Conservation (phyloP, 2,797 vertebrate genomes). For the Amblyraja radiata region DNA sequence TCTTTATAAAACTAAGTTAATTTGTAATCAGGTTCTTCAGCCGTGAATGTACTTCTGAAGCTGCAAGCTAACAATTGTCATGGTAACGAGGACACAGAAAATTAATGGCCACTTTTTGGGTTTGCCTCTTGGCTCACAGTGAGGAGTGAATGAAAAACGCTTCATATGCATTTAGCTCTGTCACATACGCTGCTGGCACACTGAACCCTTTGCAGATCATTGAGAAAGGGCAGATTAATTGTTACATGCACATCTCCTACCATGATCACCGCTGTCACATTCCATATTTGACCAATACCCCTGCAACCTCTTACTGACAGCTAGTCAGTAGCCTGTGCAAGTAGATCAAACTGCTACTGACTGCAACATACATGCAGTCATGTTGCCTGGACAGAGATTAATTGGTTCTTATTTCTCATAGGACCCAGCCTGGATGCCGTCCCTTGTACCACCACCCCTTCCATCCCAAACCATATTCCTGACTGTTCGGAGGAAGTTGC, state of each 20-base stretch:
- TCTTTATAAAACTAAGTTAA: neutral
- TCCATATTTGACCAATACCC: neutral
- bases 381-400: neutral
- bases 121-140: neutral
- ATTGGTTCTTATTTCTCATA: conserved; percentile 13
- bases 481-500: neutral
- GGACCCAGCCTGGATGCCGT: neutral
- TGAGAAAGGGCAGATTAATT: neutral
- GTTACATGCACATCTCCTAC: conserved; percentile 4
- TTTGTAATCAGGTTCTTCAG: neutral
- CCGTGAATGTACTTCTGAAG: neutral
- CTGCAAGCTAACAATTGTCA: neutral
- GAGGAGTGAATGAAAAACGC: neutral
- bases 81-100: neutral
- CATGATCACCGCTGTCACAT: conserved; percentile 10
- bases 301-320: neutral
- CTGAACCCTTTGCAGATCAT: neutral
- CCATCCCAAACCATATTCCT: neutral
- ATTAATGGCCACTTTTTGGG: neutral
- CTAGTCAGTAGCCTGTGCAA: neutral
- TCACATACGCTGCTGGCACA: neutral
- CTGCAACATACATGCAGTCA: neutral
- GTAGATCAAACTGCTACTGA: conserved; percentile 14
- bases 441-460: neutral
- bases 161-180: neutral